Base-by-base conservation (phyloP, 2,113 vertebrate genomes). In the Nasalis larvatus region DNA sequence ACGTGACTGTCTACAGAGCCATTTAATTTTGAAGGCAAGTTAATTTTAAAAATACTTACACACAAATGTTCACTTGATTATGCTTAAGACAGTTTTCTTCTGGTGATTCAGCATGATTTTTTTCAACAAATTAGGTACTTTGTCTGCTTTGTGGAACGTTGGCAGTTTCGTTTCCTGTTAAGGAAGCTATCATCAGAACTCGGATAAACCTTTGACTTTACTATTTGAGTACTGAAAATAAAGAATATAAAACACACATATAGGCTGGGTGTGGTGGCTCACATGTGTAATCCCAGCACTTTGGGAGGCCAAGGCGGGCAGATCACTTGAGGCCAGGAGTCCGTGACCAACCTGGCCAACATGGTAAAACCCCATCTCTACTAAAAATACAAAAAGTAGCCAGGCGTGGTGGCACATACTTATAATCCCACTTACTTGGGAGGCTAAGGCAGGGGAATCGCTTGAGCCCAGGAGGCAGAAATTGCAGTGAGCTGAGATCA, bases 131-230 rank as follows among this genome's bases (percentile, higher is more conserved):
- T 91, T 56, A 97, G 56, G 56, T 76, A 89, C 83, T 86, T 93
- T 91, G 47, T 77, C 40, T 86, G 83, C 92, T 95, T 96, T 93
- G 81, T 88, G 66, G 58, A 74, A 95, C 74, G 45, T 0, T 69
- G 63, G 54, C 77, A 83, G 82, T 97, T 97, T 97, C 86, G 18
- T 88, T 97, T 97, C 95, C 97, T 91, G 82, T 83, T 96, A 94
- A 77, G 87, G 63, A 94, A 98, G 83, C 76, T 85, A 73, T 89
- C 52, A 77, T 93, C 56, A 87, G 86, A 98, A 96, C n/a, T 56
- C 54, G 86, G 73, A 88, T 66, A 95, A 96, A 63, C 23, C 40
- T 94, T 95, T 94, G 30, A 56, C 69, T 96, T 94, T 89, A 54
- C 54, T 93, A 76, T 84, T n/a, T 77, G 56, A 86, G 11, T 76